These are phyloP conservation scores for Rhegmatorhina hoffmannsi DNA, from an alignment of 2,113 vertebrate species.

Conservation along the genomic window DNA sequence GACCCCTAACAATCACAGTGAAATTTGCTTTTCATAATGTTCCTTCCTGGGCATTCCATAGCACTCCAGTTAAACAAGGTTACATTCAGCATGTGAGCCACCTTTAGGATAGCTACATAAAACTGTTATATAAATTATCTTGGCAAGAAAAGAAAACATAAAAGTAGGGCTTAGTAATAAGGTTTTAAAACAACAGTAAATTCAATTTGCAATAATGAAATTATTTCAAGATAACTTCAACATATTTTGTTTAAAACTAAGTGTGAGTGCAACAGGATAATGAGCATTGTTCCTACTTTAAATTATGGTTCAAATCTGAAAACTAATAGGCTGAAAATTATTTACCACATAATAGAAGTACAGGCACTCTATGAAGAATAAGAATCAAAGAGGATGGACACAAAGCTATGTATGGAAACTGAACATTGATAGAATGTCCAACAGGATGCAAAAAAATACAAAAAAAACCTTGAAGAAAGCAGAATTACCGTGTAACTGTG, in stretches of 20 bases:
- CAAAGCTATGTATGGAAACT: background rate
- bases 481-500: background rate
- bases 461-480: background rate
- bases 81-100: background rate
- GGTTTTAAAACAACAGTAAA: background rate
- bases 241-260: slow-evolving; percentile 1
- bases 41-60: background rate
- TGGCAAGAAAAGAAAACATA: background rate
- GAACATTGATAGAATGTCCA: background rate
- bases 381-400: background rate
- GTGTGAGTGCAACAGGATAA: background rate
- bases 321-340: background rate
- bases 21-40: background rate
- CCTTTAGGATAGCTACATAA: background rate
- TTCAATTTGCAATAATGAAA: background rate
- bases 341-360: background rate
- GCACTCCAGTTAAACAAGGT: background rate
- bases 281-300: background rate
- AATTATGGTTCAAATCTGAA: background rate
- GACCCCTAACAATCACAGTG: background rate
- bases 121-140: background rate
- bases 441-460: background rate
- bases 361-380: background rate
- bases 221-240: background rate
- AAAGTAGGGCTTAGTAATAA: background rate